phyloP scores from a whole-genome alignment of 2,888 invertebrate species.

The Ectemnius cavifrons region DNA sequence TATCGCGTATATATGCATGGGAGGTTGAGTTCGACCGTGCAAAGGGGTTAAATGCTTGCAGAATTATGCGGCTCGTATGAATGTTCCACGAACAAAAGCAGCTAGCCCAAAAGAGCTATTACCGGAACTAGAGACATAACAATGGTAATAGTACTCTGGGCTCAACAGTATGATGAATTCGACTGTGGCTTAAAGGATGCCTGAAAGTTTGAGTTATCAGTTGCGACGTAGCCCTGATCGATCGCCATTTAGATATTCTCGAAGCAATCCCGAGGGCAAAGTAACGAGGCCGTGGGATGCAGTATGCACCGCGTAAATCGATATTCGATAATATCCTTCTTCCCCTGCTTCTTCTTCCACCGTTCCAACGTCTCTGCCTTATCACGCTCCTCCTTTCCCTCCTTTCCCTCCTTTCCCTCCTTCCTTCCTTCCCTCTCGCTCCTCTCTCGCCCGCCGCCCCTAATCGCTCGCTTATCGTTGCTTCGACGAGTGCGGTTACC shows the following conservation, averaged over 20 bases:
- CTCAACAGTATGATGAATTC: no score
- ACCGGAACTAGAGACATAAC: no score
- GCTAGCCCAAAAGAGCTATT: no score
- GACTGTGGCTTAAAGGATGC: no score
- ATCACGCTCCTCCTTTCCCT: background rate
- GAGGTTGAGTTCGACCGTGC: no score
- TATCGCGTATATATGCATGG: no score
- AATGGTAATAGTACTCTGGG: no score
- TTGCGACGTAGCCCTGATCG: conserved; percentile 14
- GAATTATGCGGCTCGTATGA: no score
- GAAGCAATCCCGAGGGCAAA: conserved; percentile 16
- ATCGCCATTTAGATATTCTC: conserved; percentile 37
- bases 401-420: no score
- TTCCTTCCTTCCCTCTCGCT: background rate
- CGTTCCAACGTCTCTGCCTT: background rate
- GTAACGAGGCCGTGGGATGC: conserved; percentile 31
- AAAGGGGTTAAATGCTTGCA: no score
- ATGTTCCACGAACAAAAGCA: no score
- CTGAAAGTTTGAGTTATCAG: conserved; percentile 27
- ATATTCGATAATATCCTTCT: conserved; percentile 36
- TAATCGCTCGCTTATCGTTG: conserved; percentile 20
- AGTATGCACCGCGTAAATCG: conserved; percentile 23
- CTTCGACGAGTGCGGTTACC: background rate
- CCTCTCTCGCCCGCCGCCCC: background rate
- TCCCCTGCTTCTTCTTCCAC: background rate